Conservation (phyloP, 2,113 vertebrate genomes). For the Oncorhynchus tshawytscha region DNA sequence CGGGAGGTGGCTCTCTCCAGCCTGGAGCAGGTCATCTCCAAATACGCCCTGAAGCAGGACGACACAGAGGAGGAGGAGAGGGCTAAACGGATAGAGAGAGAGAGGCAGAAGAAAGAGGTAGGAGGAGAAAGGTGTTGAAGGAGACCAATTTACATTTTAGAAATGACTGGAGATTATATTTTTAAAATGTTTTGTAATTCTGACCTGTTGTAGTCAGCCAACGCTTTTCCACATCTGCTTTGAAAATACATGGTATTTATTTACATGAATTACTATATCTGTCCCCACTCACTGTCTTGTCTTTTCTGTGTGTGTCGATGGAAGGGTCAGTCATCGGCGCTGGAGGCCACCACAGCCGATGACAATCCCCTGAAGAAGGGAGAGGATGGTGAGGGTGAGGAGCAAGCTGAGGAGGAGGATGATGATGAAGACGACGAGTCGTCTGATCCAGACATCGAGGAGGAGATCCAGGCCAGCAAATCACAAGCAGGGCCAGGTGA, state of each 20-base stretch:
- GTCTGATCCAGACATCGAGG: conserved; percentile 80
- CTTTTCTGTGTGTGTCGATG: not conserved
- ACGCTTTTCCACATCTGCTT: too few species aligned
- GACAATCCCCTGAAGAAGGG: conserved; percentile 34
- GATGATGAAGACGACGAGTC: conserved; percentile 76
- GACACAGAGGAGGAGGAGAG: conserved; percentile 76
- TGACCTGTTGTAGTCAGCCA: too few species aligned
- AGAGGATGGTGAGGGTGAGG: conserved; percentile 37
- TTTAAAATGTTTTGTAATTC: too few species aligned
- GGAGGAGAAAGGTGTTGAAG: too few species aligned
- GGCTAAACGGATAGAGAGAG: conserved; percentile 57
- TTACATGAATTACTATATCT: too few species aligned
- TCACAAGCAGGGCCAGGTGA: conserved; percentile 66
- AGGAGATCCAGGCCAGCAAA: conserved; percentile 75
- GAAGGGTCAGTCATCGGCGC: conserved; percentile 17
- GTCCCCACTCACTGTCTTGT: too few species aligned
- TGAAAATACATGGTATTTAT: too few species aligned
- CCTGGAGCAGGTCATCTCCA: conserved; percentile 82
- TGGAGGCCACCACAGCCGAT: too few species aligned
- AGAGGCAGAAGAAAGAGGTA: conserved; percentile 65
- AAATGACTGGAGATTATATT: too few species aligned
- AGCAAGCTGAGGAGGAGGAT: conserved; percentile 52
- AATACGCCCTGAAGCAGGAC: conserved; percentile 79
- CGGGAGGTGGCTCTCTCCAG: conserved; percentile 69
- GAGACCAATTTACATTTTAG: not conserved